Evolutionary conservation across 2,888 invertebrate species (phyloP).

Genomic region (Diloba caeruleocephala): DNA sequence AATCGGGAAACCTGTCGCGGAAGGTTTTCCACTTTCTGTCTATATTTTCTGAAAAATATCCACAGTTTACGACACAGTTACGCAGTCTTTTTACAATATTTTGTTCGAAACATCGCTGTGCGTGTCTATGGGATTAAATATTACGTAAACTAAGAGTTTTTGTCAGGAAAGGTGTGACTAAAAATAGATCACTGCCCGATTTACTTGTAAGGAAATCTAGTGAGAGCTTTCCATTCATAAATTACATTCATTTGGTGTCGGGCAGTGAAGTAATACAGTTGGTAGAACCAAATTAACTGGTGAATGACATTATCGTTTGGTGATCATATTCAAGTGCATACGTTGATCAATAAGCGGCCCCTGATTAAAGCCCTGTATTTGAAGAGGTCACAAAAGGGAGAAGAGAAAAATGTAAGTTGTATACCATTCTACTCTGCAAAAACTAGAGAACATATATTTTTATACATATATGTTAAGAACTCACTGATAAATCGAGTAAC

Average conservation of each 20-base stretch:
- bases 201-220: slow-evolving; percentile 72
- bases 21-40: slow-evolving; percentile 80
- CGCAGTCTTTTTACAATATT: slow-evolving; percentile 55
- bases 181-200: slow-evolving; percentile 76
- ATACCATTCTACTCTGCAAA: slow-evolving; percentile 1
- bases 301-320: slow-evolving; percentile 60
- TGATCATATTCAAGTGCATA: slow-evolving; percentile 46
- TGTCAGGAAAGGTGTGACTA: slow-evolving; percentile 64
- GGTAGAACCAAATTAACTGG: slow-evolving; percentile 57
- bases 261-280: slow-evolving; percentile 76
- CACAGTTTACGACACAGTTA: slow-evolving; percentile 70
- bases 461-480: not conserved
- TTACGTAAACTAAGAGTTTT: slow-evolving; percentile 43
- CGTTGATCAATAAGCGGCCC: slow-evolving; percentile 41
- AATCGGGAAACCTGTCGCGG: slow-evolving; percentile 80
- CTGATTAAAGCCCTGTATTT: slow-evolving; percentile 30
- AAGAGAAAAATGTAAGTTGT: slow-evolving; percentile 56
- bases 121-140: slow-evolving; percentile 58
- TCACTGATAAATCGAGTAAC: not conserved
- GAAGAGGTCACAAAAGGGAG: slow-evolving; percentile 26
- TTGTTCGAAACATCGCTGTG: slow-evolving; percentile 53
- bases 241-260: slow-evolving; percentile 79
- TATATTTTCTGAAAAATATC: slow-evolving; percentile 75
- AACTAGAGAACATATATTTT: not conserved
- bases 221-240: slow-evolving; percentile 82